phyloP scores from a whole-genome alignment of 2,113 vertebrate species.

The Myocastor coypus region DNA sequence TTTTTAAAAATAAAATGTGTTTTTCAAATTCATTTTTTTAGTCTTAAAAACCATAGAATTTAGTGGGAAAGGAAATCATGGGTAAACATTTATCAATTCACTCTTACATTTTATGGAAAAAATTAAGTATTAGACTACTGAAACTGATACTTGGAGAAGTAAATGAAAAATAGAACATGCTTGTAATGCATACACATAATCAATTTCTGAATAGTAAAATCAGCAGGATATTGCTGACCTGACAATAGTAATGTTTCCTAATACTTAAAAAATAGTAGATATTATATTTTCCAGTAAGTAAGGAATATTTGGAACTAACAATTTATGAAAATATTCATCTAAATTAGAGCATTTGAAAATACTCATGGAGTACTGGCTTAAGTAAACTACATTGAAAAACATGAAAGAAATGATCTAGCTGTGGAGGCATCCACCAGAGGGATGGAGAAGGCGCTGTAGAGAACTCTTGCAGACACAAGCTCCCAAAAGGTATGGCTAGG shows the following conservation, averaged over 20 bases:
- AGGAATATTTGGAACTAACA: neutral
- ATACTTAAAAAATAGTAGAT: neutral
- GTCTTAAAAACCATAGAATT: neutral
- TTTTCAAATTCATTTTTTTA: neutral
- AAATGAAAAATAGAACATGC: neutral
- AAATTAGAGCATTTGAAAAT: slow-evolving; percentile 23
- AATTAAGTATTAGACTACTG: neutral
- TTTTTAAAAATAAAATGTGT: neutral
- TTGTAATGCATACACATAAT: neutral
- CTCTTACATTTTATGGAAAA: neutral
- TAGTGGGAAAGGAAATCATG: neutral
- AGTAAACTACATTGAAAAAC: neutral
- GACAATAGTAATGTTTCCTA: neutral
- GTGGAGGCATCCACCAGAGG: neutral
- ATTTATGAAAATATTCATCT: neutral
- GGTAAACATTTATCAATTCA: neutral
- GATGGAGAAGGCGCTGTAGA: neutral
- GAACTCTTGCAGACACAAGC: neutral
- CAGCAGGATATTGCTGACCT: neutral
- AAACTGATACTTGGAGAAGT: neutral
- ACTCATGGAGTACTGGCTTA: neutral
- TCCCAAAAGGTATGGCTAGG: neutral
- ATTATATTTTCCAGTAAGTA: neutral
- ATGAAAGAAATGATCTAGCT: neutral
- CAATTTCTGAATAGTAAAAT: neutral